phyloP scores from a whole-genome alignment of 2,888 invertebrate genomes.

The Limnephilus marmoratus region DNA sequence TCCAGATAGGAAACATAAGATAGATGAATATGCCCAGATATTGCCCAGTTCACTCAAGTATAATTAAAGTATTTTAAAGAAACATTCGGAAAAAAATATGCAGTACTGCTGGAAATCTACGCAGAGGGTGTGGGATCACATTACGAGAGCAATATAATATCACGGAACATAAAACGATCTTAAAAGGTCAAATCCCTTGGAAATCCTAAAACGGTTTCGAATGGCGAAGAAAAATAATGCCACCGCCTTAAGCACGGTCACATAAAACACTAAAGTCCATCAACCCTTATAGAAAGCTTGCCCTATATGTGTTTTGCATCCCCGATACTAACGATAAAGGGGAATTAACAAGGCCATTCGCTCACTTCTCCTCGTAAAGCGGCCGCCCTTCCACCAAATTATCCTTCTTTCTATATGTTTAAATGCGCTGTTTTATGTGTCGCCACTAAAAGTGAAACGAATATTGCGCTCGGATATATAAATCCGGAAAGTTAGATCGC shows the following conservation, averaged over 20 bases:
- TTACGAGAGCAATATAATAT: slow-evolving; percentile 28
- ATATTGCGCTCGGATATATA: slow-evolving; percentile 63
- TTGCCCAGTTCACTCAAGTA: background rate
- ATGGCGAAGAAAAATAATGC: slow-evolving; percentile 38
- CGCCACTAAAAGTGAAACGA: slow-evolving; percentile 62
- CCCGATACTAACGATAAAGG: slow-evolving; percentile 71
- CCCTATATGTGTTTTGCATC: slow-evolving; percentile 69
- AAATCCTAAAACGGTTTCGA: slow-evolving; percentile 46
- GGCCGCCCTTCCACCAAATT: slow-evolving; percentile 39
- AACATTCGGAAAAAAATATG: background rate
- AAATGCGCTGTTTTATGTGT: slow-evolving; percentile 59
- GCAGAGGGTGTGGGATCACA: background rate
- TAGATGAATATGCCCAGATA: no score
- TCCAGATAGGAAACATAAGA: no score
- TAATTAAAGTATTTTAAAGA: background rate
- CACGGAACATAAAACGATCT: slow-evolving; percentile 48
- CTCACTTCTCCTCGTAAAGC: slow-evolving; percentile 60
- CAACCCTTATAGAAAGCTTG: slow-evolving; percentile 56
- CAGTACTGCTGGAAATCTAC: background rate
- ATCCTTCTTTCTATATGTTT: slow-evolving; percentile 54
- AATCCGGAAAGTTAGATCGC: slow-evolving; percentile 75
- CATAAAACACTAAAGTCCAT: slow-evolving; percentile 61
- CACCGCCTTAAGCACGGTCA: slow-evolving; percentile 43
- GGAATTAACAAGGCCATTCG: slow-evolving; percentile 77
- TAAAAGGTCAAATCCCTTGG: slow-evolving; percentile 48